These are phyloP conservation scores for Halcyon chelicuti DNA, from an alignment of 2,797 vertebrate species.

Conservation along the genomic window DNA sequence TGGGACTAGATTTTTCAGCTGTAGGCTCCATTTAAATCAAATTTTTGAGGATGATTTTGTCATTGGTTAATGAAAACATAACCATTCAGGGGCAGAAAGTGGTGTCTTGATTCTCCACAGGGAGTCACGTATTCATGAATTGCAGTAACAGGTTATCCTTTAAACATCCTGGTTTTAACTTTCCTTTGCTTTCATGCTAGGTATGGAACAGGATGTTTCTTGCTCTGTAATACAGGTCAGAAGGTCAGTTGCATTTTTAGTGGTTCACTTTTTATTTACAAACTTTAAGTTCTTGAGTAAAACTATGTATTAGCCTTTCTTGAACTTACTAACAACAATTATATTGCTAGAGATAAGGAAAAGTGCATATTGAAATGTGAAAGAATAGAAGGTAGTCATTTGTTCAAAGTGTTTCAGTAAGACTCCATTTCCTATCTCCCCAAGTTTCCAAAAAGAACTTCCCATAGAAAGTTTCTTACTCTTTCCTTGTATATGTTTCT, in stretches of 20 bases:
- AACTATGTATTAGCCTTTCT: neutral
- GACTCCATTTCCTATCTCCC: neutral
- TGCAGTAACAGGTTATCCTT: neutral
- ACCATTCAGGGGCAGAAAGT: neutral
- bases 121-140: neutral
- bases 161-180: conserved; percentile 14
- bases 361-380: neutral
- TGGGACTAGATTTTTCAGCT: neutral
- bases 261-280: neutral
- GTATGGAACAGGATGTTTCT: conserved; percentile 97
- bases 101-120: neutral
- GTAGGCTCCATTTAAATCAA: neutral
- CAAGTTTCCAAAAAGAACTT: neutral
- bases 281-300: neutral
- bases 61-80: neutral
- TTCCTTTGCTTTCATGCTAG: conserved; percentile 75
- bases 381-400: neutral
- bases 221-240: conserved; percentile 91
- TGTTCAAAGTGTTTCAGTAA: neutral
- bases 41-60: neutral
- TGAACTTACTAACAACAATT: neutral
- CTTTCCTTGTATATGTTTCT: neutral
- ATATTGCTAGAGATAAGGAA: neutral
- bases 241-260: conserved; percentile 84
- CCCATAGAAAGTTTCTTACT: neutral